Evolutionary conservation across 2,113 vertebrate species (phyloP).

Genomic region (Protobothrops flavoviridis): DNA sequence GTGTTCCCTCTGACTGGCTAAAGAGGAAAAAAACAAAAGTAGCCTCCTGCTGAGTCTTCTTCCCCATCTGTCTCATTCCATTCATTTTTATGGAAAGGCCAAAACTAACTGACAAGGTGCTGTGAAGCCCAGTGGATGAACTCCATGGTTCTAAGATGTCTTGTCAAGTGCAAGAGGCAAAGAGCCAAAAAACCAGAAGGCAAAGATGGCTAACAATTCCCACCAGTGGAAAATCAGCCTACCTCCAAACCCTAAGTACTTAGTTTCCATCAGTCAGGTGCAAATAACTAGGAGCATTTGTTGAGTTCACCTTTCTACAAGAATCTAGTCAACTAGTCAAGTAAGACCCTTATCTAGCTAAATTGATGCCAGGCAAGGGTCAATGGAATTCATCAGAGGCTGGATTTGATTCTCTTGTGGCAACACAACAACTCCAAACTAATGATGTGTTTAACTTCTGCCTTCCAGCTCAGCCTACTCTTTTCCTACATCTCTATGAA

Average conservation of each 20-base stretch:
- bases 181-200: background rate
- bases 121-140: background rate
- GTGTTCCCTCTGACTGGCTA: background rate
- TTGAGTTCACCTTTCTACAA: too few relatives aligned
- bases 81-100: background rate
- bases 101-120: background rate
- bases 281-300: too few relatives aligned
- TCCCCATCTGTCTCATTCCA: background rate
- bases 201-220: background rate
- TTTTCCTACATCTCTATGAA: background rate
- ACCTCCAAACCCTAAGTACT: background rate
- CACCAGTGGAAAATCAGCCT: background rate
- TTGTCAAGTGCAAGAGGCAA: background rate
- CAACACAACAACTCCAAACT: too few relatives aligned
- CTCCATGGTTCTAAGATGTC: background rate
- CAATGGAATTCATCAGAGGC: too few relatives aligned
- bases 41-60: background rate
- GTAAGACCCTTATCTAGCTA: too few relatives aligned
- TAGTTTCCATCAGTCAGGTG: too few relatives aligned
- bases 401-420: too few relatives aligned
- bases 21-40: background rate
- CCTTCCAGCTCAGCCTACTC: too few relatives aligned
- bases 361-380: too few relatives aligned
- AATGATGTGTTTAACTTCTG: too few relatives aligned
- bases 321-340: too few relatives aligned